Base-by-base conservation (phyloP, 2,797 vertebrate genomes). In the Odontamblyopus rebecca region DNA sequence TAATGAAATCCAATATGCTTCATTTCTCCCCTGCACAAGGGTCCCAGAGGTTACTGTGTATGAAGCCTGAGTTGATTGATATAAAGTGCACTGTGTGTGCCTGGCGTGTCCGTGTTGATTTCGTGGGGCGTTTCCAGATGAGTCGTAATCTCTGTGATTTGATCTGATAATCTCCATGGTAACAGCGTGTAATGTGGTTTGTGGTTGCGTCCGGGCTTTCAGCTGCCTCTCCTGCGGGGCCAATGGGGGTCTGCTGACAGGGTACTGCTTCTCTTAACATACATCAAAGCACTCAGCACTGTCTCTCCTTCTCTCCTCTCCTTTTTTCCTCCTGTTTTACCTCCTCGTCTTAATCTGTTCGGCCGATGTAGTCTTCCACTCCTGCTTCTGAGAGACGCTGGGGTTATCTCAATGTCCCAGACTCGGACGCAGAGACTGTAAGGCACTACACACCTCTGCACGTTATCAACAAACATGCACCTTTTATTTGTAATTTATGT, bases 391-490 rank as follows among this genome's bases (percentile, higher is more conserved):
- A 96, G 89, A 95, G 94, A 86, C 96, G 96, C 88, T 97, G 97
- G 96, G 94, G 88, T 26, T 95, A 94, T 89, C 95, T 99, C 93
- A 97, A 94, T 93, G 91, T 99, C 79, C 97, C 97, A 6, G 97
- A 99, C 92, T 95, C 94, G 51, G 97, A 99, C 7, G 96, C 96
- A 84, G 98, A 99, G 91, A 98, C 97, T 92, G 98, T 99, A 93
- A 99, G 97, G 95, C 91, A 92, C 76, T 82, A 57, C 19, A 78
- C 57, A 2, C 76, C 68, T 77, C 51, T 83, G 78, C 77, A 86
- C 85, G 53, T 65, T 7, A 44, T 50, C 16, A 30, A 51, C 12
- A 8, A 29, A 0, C 23, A 19, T 26, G 15, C 16, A 8, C 9
- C 1, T 66, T 66, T 51, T 29, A 51, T 63, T 12, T 12, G 7